Evolutionary conservation across 2,888 invertebrate genomes (phyloP), one percentile per base, ranked within the genome.

Genomic region (Chloroclysta siterata): DNA sequence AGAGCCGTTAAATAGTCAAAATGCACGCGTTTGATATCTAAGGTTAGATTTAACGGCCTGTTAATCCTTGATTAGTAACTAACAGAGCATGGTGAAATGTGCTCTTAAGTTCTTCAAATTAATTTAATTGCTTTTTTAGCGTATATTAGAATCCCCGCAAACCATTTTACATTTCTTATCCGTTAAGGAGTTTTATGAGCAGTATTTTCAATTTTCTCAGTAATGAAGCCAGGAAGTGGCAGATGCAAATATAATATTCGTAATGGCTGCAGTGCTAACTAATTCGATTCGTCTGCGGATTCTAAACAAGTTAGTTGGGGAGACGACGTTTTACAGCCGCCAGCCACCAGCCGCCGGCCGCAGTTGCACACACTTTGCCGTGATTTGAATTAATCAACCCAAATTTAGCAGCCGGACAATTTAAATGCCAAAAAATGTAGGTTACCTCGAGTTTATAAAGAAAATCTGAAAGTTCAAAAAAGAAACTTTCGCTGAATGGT

Each of bases 191-290:
- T 57, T 66, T 60, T 46, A 54, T 46, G 59, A 61, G 53, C 14
- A 42, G 36, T 66, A 59, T 56, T 63, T 65, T 66, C 56, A 69
- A 69, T 70, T 62, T 70, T 33, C 28, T 56, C 55, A 60, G 66
- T 70, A 85, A 88, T 84, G 84, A 85, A 83, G 79, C 81, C 76
- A 74, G 72, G 72, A 73, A 76, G 76, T 78, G 74, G 82, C 82
- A 81, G 85, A 85, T 85, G 87, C 85, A 88, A 89, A 89, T 89
- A 86, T 87, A 84, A 89, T 91, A 88, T 90, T 89, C 85, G 84
- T 87, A 89, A 89, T 89, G 82, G 79, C 84, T 82, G 85, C 82
- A 80, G 84, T 79, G 83, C 84, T 86, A 86, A 88, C 88, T 90
- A 90, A 90, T 91, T 89, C 84, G 73, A 86, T 88, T 89, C 88